These are phyloP conservation scores for Paragorgia papillata DNA, from an alignment of 92 coral and sea anemone genomes.

Conservation along the genomic window DNA sequence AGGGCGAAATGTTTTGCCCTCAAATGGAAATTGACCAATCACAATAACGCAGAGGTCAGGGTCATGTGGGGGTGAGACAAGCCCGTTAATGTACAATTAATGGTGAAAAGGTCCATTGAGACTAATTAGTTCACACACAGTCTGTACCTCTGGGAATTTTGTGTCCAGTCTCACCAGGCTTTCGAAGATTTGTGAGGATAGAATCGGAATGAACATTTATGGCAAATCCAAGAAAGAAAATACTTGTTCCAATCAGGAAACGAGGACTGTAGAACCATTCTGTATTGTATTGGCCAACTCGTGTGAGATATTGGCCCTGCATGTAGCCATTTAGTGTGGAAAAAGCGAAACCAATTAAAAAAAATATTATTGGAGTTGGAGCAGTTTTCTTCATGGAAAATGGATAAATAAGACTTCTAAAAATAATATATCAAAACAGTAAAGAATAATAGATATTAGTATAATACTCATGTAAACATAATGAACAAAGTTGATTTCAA, in stretches of 20 bases:
- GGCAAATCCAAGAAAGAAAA: slow-evolving; percentile 76
- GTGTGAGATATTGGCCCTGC: slow-evolving; percentile 73
- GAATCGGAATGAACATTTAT: slow-evolving; percentile 87
- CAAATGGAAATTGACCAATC: too few relatives aligned
- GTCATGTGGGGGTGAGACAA: too few relatives aligned
- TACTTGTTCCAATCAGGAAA: slow-evolving; percentile 62
- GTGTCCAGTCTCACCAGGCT: slow-evolving; percentile 91
- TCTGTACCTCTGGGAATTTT: slow-evolving; percentile 85
- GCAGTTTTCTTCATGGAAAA: slow-evolving; percentile 79
- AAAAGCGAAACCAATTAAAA: slow-evolving; percentile 59
- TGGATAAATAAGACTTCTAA: slow-evolving; percentile 79
- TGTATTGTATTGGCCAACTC: slow-evolving; percentile 64
- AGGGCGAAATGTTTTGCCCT: too few relatives aligned
- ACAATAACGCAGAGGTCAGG: too few relatives aligned
- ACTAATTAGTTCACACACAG: too few relatives aligned
- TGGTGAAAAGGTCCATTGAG: too few relatives aligned
- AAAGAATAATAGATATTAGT: too few relatives aligned
- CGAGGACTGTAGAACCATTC: slow-evolving; percentile 66
- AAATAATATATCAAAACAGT: background rate
- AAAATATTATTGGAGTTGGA: slow-evolving; percentile 70
- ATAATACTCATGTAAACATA: too few relatives aligned
- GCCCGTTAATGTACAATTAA: too few relatives aligned
- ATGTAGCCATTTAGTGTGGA: slow-evolving; percentile 75
- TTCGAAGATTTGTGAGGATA: slow-evolving; percentile 72
- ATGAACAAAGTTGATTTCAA: too few relatives aligned